These are phyloP conservation scores for Porites rus DNA, from an alignment of 92 coral and sea anemone species.

Conservation along the genomic window DNA sequence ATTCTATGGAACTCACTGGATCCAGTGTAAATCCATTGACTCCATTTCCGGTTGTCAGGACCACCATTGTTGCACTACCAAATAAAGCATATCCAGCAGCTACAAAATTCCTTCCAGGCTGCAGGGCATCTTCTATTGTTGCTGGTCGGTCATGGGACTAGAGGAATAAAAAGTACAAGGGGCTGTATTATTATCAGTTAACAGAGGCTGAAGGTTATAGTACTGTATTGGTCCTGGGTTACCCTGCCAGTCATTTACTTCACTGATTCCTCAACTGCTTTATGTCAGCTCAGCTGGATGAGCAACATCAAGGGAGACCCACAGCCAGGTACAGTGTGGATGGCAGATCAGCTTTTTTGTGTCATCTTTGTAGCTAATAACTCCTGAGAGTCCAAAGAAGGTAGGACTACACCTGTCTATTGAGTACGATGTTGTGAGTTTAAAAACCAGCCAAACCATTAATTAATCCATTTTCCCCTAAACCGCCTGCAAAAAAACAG, in stretches of 20 bases:
- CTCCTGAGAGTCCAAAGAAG: background rate
- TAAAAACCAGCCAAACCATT: too few relatives aligned
- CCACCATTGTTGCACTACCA: conserved; percentile 99
- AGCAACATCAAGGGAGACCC: too few relatives aligned
- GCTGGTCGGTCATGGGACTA: conserved; percentile 82
- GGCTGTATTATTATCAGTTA: background rate
- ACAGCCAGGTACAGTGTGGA: too few relatives aligned
- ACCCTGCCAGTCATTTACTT: too few relatives aligned
- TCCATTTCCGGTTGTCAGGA: conserved; percentile 93
- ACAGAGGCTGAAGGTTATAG: background rate
- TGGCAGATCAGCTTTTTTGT: background rate
- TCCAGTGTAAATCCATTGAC: conserved; percentile 97
- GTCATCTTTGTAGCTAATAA: background rate
- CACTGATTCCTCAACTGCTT: too few relatives aligned
- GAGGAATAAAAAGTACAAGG: background rate
- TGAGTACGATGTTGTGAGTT: too few relatives aligned
- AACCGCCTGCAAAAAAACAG: too few relatives aligned
- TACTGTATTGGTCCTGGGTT: too few relatives aligned
- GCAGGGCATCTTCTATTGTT: conserved; percentile 84
- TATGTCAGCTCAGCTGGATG: too few relatives aligned
- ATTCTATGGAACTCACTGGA: conserved; percentile 74
- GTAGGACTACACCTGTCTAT: too few relatives aligned
- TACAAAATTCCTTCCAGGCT: conserved; percentile 93
- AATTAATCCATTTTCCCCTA: too few relatives aligned
- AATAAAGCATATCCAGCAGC: conserved; percentile 98